Evolutionary conservation across 2,797 vertebrate species (phyloP), one percentile per base, ranked within the genome.

Genomic region (Merluccius polli): DNA sequence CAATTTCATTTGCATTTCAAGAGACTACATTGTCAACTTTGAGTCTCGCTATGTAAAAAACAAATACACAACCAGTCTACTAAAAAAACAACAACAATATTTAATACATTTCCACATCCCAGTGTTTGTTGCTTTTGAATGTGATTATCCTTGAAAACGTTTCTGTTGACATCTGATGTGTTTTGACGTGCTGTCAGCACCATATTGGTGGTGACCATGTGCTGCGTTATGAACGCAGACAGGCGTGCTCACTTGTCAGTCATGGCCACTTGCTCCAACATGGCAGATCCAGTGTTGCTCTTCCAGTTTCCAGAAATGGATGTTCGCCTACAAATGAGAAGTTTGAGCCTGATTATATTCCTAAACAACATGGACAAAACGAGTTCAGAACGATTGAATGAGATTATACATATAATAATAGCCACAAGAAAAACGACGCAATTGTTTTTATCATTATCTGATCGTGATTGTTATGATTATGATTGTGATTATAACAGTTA

Each of bases 251-350:
- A 98, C 98, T 96, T 97, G 89, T 98, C 97, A 87, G 97, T 97
- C 98, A 99, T 99, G 87, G 98, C 97, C 75, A 99, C 97, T 93
- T 99, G 97, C 89, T 99, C 98, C 94, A 99, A 86, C 97, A 99
- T 99, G 77, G 98, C 97, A 79, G 97, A 98, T 79, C 98, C 98
- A 0, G 96, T 97, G 92, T 99, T 99, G 76, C 97, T 97, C 91
- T 99, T 99, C 98, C 98, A 99, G 91, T 98, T 99, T 82, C 97
- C 98, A 30, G 98, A 99, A 92, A 99, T 98, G 36, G 98, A 99
- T 71, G 97, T 99, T 87, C 97, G 96, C 98, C 98, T 99, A 88
- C 38, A 87, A 86, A 77, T 81, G 41, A 70, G 52, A 33, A 73
- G 59, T 74, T 83, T 83, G 78, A 75, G 72, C 73, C 65, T 3